Conservation (phyloP, 2,888 invertebrate genomes). For the Terebella lapidaria region DNA sequence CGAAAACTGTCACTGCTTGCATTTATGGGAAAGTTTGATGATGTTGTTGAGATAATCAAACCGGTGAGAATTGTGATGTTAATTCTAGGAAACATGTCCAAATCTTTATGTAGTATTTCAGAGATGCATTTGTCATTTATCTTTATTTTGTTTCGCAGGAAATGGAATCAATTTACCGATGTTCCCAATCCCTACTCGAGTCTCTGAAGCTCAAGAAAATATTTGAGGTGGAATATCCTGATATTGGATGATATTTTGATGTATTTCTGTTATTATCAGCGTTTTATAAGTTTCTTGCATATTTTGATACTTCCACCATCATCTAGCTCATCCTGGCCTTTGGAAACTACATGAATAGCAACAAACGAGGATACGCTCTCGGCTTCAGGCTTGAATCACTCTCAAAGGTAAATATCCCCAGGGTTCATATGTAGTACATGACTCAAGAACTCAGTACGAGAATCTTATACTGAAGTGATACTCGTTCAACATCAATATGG, state of each 20-base stretch:
- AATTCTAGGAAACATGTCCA: no score
- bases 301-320: background rate
- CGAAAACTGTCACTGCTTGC: slow-evolving; percentile 24
- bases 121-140: no score
- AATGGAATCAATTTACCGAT: background rate
- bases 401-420: slow-evolving; percentile 22
- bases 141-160: background rate
- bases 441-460: background rate
- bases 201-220: background rate
- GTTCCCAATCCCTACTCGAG: background rate
- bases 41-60: slow-evolving; percentile 10
- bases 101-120: no score
- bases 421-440: no score
- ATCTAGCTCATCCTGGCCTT: slow-evolving; percentile 25
- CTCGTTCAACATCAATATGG: no score
- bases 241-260: no score
- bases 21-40: slow-evolving; percentile 22
- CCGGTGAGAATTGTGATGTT: no score
- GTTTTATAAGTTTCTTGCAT: no score
- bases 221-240: no score
- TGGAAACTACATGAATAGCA: slow-evolving; percentile 27
- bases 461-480: no score
- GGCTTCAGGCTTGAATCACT: slow-evolving; percentile 25
- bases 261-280: no score
- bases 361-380: slow-evolving; percentile 18